Conservation (phyloP, 2,888 invertebrate genomes). For the Drosophila monieri region DNA sequence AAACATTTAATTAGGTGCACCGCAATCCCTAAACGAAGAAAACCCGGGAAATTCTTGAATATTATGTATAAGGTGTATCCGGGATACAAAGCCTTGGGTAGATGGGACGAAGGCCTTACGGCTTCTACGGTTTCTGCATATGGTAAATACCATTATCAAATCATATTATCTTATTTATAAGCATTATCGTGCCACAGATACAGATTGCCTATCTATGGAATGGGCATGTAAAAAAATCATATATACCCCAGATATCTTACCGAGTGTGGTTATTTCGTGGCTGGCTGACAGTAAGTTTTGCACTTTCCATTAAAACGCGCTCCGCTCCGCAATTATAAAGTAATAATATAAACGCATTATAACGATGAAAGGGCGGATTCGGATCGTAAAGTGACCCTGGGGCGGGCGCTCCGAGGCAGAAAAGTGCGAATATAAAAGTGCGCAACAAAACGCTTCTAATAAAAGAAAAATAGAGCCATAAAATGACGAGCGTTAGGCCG, state of each 20-base stretch:
- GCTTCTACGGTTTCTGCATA: constrained; percentile 77
- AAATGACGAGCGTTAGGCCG: constrained; percentile 51
- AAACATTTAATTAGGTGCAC: constrained; percentile 49
- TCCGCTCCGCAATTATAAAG: constrained; percentile 36
- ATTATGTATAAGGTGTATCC: constrained; percentile 1
- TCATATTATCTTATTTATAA: constrained; percentile 83
- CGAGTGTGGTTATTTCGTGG: constrained; percentile 73
- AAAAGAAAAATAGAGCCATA: constrained; percentile 59
- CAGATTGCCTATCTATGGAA: constrained; percentile 82
- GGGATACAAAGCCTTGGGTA: constrained; percentile 3
- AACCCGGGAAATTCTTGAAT: not conserved
- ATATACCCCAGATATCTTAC: constrained; percentile 71
- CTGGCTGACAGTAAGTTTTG: constrained; percentile 77
- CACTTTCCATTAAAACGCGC: constrained; percentile 78
- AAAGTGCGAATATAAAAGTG: constrained; percentile 37
- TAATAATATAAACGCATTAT: constrained; percentile 36
- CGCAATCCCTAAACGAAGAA: constrained; percentile 6
- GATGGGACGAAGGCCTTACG: constrained; percentile 30
- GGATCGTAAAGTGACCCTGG: constrained; percentile 40
- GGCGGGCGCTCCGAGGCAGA: constrained; percentile 6
- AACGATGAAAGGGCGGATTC: constrained; percentile 13
- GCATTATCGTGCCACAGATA: constrained; percentile 82
- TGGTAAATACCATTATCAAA: constrained; percentile 84
- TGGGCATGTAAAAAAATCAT: constrained; percentile 71
- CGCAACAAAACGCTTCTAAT: constrained; percentile 53